phyloP scores from a whole-genome alignment of 2,797 vertebrate genomes.

The Pygocentrus nattereri region DNA sequence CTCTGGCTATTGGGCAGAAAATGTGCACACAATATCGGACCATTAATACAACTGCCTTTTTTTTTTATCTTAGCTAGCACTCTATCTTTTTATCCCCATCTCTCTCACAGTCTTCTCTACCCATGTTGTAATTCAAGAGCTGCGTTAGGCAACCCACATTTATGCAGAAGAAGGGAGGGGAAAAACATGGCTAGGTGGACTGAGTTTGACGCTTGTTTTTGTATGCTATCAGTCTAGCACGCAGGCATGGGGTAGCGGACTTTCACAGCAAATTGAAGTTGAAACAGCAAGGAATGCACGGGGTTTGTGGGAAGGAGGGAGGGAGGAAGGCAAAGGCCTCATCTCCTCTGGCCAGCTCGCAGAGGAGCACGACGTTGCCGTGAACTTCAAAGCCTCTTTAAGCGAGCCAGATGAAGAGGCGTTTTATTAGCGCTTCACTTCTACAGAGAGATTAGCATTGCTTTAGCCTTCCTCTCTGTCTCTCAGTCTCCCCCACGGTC shows the following conservation, averaged over 20 bases:
- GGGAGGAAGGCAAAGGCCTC: constrained; percentile 40
- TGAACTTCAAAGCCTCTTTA: constrained; percentile 74
- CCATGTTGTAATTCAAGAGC: not conserved
- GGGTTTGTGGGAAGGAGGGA: not conserved
- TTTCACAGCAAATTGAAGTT: constrained; percentile 76
- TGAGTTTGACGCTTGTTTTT: constrained; percentile 60
- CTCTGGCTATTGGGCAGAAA: constrained; percentile 65
- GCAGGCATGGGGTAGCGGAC: constrained; percentile 61
- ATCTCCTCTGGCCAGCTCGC: constrained; percentile 61
- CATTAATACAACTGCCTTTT: constrained; percentile 28
- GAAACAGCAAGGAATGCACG: constrained; percentile 73
- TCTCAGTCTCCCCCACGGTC: constrained; percentile 64
- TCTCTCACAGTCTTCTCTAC: constrained; percentile 8
- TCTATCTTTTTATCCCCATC: not conserved
- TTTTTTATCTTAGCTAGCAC: not conserved
- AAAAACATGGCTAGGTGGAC: constrained; percentile 39
- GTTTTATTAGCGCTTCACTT: constrained; percentile 70
- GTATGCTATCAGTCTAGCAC: constrained; percentile 62
- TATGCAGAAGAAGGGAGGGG: not conserved
- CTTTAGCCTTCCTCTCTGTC: constrained; percentile 63
- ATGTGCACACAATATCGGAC: constrained; percentile 43
- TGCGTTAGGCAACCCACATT: constrained; percentile 2
- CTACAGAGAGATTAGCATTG: constrained; percentile 70
- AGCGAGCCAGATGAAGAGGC: constrained; percentile 72
- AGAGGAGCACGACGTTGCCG: constrained; percentile 72